These are phyloP conservation scores for Cerastoderma edule DNA, from an alignment of 2,888 invertebrate genomes.

Conservation along the genomic window DNA sequence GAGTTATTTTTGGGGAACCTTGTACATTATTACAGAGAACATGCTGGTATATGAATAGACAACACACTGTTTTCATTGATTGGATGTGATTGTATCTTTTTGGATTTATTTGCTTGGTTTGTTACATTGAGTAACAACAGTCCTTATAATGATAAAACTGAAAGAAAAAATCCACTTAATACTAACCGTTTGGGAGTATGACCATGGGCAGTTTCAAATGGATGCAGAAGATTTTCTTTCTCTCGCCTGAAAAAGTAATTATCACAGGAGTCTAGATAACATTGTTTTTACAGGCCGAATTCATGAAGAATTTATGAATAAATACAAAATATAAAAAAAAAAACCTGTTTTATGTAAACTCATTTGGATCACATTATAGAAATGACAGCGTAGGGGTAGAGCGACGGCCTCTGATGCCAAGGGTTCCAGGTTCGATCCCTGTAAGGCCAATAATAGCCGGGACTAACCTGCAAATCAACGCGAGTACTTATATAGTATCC, in stretches of 20 bases:
- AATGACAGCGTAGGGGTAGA: too few species aligned
- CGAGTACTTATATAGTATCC: too few species aligned
- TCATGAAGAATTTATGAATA: too few species aligned
- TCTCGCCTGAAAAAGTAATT: conserved; percentile 68
- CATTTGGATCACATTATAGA: too few species aligned
- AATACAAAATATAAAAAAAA: too few species aligned
- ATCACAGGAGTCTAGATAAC: background rate
- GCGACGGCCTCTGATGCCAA: too few species aligned
- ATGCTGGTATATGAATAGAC: background rate
- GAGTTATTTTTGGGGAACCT: background rate
- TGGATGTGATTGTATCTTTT: background rate
- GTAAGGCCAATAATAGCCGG: too few species aligned
- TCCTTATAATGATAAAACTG: background rate
- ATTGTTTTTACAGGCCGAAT: too few species aligned
- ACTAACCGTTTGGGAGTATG: conserved; percentile 32
- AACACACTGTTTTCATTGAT: too few species aligned
- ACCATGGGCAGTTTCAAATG: conserved; percentile 59
- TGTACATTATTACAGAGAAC: background rate
- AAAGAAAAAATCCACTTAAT: background rate
- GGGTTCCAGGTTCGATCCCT: too few species aligned
- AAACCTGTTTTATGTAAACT: too few species aligned
- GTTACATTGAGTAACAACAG: background rate
- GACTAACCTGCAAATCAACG: too few species aligned
- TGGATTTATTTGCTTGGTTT: background rate
- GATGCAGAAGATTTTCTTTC: conserved; percentile 72